phyloP scores from a whole-genome alignment of 2,888 invertebrate species.

The Aleiodes testaceus region DNA sequence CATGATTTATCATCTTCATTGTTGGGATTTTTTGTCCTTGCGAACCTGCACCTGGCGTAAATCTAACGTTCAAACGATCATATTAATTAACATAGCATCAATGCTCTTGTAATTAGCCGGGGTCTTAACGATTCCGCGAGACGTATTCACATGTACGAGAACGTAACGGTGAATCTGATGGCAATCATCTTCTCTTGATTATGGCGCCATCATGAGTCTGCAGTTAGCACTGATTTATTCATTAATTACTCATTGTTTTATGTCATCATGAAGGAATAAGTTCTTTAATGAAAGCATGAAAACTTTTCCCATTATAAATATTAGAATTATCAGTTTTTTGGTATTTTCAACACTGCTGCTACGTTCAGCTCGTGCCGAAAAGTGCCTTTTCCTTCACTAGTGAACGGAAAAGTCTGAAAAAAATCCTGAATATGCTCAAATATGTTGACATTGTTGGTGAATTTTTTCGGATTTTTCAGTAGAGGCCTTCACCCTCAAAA shows the following conservation, averaged over 20 bases:
- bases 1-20: background rate
- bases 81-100: conserved; percentile 51
- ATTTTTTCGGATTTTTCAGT: no score
- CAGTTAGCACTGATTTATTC: conserved; percentile 15
- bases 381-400: no score
- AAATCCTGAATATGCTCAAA: no score
- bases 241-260: conserved; percentile 28
- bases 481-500: no score
- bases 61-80: conserved; percentile 55
- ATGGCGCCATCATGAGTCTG: conserved; percentile 16
- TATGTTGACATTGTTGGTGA: no score
- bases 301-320: background rate
- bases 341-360: no score
- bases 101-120: conserved; percentile 53
- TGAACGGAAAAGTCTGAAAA: no score
- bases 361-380: no score
- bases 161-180: conserved; percentile 22
- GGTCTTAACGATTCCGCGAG: conserved; percentile 35
- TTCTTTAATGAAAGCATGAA: background rate
- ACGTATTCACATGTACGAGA: conserved; percentile 11
- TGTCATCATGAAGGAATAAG: background rate
- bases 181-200: conserved; percentile 17
- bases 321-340: no score
- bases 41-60: conserved; percentile 9
- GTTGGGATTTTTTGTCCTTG: background rate